phyloP scores from a whole-genome alignment of 2,797 vertebrate genomes.

The Tiaroga cobitis region DNA sequence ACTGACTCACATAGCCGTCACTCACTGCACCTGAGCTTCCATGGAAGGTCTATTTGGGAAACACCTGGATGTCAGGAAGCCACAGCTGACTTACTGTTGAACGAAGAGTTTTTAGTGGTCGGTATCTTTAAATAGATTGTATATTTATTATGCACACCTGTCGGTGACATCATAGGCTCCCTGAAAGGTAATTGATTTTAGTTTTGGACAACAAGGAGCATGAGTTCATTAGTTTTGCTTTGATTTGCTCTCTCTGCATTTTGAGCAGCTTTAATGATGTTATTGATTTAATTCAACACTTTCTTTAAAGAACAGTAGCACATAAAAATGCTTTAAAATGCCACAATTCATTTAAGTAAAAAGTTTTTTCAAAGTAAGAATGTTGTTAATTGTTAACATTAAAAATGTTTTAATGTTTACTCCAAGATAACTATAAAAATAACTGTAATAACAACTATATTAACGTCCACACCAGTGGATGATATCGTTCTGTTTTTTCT shows the following conservation, averaged over 20 bases:
- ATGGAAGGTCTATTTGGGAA: neutral
- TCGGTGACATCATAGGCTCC: conserved; percentile 14
- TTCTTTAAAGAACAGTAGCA: neutral
- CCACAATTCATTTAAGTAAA: too few relatives aligned
- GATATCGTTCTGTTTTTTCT: too few relatives aligned
- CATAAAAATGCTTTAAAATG: neutral
- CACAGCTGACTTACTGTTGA: conserved; percentile 44
- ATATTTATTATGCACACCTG: conserved; percentile 39
- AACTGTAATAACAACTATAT: too few relatives aligned
- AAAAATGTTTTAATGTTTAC: too few relatives aligned
- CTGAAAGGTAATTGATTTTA: neutral
- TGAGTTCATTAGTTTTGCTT: neutral
- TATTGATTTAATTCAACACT: neutral
- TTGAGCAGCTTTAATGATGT: neutral
- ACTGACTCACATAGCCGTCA: conserved; percentile 10
- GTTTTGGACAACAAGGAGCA: neutral
- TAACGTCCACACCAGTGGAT: too few relatives aligned
- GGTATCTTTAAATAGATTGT: neutral
- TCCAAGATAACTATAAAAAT: too few relatives aligned
- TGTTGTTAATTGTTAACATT: too few relatives aligned
- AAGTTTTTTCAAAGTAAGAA: neutral
- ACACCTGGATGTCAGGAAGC: conserved; percentile 52
- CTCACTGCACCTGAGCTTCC: conserved; percentile 19
- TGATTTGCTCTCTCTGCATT: neutral
- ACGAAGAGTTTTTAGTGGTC: conserved; percentile 10